Base-by-base conservation (phyloP, 2,888 invertebrate species). In the Hedya salicella region DNA sequence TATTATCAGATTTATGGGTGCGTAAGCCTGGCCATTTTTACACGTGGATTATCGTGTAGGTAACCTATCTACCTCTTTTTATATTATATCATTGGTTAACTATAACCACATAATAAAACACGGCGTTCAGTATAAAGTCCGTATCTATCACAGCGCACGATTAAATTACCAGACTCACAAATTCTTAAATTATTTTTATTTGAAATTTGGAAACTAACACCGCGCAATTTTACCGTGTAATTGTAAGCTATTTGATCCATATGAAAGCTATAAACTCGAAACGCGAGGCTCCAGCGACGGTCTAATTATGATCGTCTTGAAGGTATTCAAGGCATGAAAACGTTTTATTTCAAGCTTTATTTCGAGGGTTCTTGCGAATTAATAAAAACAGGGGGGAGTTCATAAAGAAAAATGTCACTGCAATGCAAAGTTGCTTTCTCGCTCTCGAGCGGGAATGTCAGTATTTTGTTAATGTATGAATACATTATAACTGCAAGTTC, bases 341-440 rank as follows among this genome's bases (percentile, higher is more conserved):
- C 78, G 83, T 80, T 82, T 78, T 75, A 74, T 79, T 63, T 77
- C 76, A 78, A 78, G 77, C 81, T 83, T 84, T 83, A 83, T 83
- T 86, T 77, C 73, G 75, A 71, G 72, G 75, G 71, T 73, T 78
- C 78, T 80, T 75, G 76, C 74, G 78, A 86, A 88, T 87, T 88
- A 87, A 88, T 88, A 84, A 88, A 85, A 88, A 85, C 83, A 84
- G 78, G 78, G 79, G 72, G 80, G 73, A 81, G 80, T 85, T 85
- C 83, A 87, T 87, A 87, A 88, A 88, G 87, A 87, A 88, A 86
- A 87, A 87, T 88, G 85, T 86, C 84, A 85, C 85, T 84, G 87
- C 85, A 87, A 79, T 80, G 83, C 79, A 84, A 83, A 86, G 79
- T 85, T 82, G 82, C 78, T 77, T 81, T 82, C 85, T 78, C 82